These are phyloP conservation scores for Danionella dracula DNA, from an alignment of 2,797 vertebrate genomes.

Conservation along the genomic window DNA sequence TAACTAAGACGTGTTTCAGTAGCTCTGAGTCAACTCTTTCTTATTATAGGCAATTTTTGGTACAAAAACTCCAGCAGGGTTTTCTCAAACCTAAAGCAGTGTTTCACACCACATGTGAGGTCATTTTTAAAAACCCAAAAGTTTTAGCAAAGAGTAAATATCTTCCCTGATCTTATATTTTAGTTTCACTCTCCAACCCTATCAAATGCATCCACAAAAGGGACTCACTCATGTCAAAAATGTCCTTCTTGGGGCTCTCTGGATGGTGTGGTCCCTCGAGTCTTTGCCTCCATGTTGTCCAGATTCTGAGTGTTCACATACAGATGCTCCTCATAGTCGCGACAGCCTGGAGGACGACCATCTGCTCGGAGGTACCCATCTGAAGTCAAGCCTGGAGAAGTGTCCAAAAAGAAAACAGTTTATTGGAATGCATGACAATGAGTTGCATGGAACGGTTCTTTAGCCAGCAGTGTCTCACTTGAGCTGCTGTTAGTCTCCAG, in stretches of 20 bases:
- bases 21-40: too few relatives aligned
- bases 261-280: conserved; percentile 22
- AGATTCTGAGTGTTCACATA: conserved; percentile 91
- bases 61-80: too few relatives aligned
- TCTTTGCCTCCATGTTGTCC: conserved; percentile 60
- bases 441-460: conserved; percentile 10
- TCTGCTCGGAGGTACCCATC: conserved; percentile 89
- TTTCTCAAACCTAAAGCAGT: too few relatives aligned
- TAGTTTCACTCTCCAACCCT: too few relatives aligned
- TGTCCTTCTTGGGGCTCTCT: conserved; percentile 89
- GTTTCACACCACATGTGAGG: too few relatives aligned
- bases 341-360: conserved; percentile 63
- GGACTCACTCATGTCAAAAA: conserved; percentile 94
- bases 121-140: too few relatives aligned
- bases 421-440: too few relatives aligned
- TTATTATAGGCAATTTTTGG: too few relatives aligned
- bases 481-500: conserved; percentile 66
- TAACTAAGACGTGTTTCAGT: too few relatives aligned
- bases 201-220: neutral
- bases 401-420: neutral
- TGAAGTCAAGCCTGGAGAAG: conserved; percentile 60
- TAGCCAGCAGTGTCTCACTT: conserved; percentile 67
- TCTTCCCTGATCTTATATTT: too few relatives aligned
- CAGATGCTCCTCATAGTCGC: conserved; percentile 89
- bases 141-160: too few relatives aligned